A percentile compares a stretch with the other conserved stretches of the same genome.
Conservation (phyloP, 2,888 invertebrate species). For the Hirtodrosophila confusa region DNA sequence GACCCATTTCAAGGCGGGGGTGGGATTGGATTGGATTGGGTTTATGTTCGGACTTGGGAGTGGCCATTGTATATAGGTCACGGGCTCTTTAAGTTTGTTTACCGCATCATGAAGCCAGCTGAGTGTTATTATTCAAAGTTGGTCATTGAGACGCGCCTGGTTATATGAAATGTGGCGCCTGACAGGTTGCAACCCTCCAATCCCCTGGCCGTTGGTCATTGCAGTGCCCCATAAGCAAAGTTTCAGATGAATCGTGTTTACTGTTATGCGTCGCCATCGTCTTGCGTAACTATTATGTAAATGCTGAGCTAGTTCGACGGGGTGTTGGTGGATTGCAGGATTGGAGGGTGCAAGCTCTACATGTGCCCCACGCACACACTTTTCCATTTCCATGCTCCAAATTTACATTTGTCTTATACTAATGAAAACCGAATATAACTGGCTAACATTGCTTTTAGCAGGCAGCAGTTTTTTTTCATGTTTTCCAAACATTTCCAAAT, state of each 20-base stretch:
- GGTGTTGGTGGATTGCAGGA: neutral
- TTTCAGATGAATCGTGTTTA: slow-evolving; percentile 52
- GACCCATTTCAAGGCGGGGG: neutral
- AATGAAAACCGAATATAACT: slow-evolving; percentile 28
- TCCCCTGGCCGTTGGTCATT: slow-evolving; percentile 4
- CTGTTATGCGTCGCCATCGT: slow-evolving; percentile 40
- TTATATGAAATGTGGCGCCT: slow-evolving; percentile 37
- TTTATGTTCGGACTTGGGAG: neutral
- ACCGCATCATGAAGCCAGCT: slow-evolving; percentile 48
- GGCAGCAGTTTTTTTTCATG: slow-evolving; percentile 5
- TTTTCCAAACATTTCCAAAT: slow-evolving; percentile 9
- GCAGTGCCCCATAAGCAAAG: slow-evolving; percentile 35
- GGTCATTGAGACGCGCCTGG: slow-evolving; percentile 39
- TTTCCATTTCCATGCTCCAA: neutral
- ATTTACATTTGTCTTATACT: slow-evolving; percentile 6
- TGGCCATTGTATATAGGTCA: slow-evolving; percentile 65
- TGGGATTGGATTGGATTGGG: neutral
- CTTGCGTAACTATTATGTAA: slow-evolving; percentile 49
- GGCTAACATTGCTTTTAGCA: slow-evolving; percentile 16
- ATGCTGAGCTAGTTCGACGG: slow-evolving; percentile 30
- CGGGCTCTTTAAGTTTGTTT: slow-evolving; percentile 65
- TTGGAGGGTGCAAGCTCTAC: slow-evolving; percentile 18
- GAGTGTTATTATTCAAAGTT: slow-evolving; percentile 59
- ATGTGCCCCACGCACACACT: slow-evolving; percentile 21
- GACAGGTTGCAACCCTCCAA: slow-evolving; percentile 13